phyloP scores from a whole-genome alignment of 2,113 vertebrate species.

The Oophaga pumilio region DNA sequence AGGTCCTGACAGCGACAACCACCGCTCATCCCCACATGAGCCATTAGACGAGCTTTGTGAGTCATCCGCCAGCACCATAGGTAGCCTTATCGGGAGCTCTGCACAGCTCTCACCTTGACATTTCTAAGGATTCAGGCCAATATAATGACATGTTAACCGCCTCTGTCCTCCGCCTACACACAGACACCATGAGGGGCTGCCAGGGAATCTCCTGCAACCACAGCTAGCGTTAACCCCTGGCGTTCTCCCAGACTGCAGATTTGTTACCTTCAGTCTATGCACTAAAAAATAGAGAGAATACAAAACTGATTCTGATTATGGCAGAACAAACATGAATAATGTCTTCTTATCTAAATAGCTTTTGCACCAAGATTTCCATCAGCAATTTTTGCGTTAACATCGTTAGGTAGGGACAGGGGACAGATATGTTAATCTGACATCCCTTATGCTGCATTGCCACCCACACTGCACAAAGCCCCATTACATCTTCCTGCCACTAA shows the following conservation, averaged over 20 bases:
- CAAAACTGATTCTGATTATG: neutral
- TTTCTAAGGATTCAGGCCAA: slow-evolving; percentile 50
- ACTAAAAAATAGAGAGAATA: neutral
- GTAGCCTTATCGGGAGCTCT: slow-evolving; percentile 52
- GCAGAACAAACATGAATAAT: neutral
- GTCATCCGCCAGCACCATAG: slow-evolving; percentile 34
- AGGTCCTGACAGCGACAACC: slow-evolving; percentile 27
- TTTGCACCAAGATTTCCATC: neutral
- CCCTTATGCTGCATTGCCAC: slow-evolving; percentile 5
- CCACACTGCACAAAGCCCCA: slow-evolving; percentile 19
- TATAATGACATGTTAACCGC: slow-evolving; percentile 51
- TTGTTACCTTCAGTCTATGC: neutral
- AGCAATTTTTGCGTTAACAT: neutral
- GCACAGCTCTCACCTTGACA: slow-evolving; percentile 58
- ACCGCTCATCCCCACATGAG: slow-evolving; percentile 24
- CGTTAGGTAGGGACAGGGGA: neutral
- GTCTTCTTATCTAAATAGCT: neutral
- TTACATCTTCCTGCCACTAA: slow-evolving; percentile 29
- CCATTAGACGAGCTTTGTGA: slow-evolving; percentile 41
- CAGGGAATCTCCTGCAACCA: slow-evolving; percentile 36
- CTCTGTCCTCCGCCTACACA: slow-evolving; percentile 53
- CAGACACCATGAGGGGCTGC: slow-evolving; percentile 11
- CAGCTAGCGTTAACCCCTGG: slow-evolving; percentile 33
- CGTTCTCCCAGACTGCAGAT: neutral
- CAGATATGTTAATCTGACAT: slow-evolving; percentile 22